Evolutionary conservation across 2,888 invertebrate genomes (phyloP).

Genomic region (Euproctis similis): DNA sequence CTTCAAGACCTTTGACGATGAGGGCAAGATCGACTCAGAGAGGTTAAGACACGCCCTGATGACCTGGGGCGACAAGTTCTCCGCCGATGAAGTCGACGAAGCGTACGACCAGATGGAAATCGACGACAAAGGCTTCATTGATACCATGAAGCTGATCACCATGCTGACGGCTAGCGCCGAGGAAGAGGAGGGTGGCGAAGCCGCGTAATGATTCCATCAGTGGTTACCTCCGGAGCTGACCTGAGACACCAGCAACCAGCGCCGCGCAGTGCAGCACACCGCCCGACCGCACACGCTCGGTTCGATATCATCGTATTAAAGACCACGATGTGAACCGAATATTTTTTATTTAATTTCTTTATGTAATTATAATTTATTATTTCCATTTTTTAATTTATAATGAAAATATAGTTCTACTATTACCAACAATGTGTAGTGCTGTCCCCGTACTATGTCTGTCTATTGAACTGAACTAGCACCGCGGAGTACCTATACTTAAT

Average conservation of each 20-base stretch:
- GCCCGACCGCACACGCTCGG: constrained; percentile 42
- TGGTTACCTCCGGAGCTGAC: constrained; percentile 11
- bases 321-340: constrained; percentile 51
- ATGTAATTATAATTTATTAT: constrained; percentile 69
- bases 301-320: constrained; percentile 44
- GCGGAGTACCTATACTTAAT: too few relatives aligned
- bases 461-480: too few relatives aligned
- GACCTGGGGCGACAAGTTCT: constrained; percentile 96
- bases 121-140: constrained; percentile 92
- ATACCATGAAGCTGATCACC: constrained; percentile 89
- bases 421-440: constrained; percentile 56
- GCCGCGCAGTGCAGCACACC: constrained; percentile 19
- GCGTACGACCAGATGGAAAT: constrained; percentile 95
- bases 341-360: constrained; percentile 62
- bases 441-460: constrained; percentile 37
- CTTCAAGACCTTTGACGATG: constrained; percentile 93
- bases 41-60: constrained; percentile 92
- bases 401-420: constrained; percentile 73
- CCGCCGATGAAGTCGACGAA: constrained; percentile 90
- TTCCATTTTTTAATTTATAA: constrained; percentile 72
- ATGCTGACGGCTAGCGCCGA: constrained; percentile 92
- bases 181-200: constrained; percentile 82
- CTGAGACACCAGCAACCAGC: constrained; percentile 24
- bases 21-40: constrained; percentile 92
- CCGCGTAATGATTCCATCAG: constrained; percentile 49